Conservation (phyloP, 2,888 invertebrate genomes). For the Drosophila sordidapex region DNA sequence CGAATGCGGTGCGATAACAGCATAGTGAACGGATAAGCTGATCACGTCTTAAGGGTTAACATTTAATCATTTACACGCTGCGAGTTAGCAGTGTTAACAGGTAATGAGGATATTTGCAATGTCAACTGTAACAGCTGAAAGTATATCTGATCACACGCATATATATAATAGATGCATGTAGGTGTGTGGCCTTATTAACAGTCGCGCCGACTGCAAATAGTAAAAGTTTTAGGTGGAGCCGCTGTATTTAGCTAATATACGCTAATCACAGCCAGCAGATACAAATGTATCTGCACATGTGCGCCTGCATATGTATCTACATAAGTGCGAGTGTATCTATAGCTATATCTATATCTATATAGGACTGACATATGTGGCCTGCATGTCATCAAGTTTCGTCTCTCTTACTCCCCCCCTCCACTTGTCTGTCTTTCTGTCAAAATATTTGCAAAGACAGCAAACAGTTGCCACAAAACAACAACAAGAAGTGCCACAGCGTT, state of each 20-base stretch:
- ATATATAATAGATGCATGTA: neutral
- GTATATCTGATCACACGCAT: neutral
- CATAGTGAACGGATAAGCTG: no score
- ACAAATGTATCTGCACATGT: slow-evolving; percentile 21
- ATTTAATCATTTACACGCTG: neutral
- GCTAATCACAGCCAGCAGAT: slow-evolving; percentile 44
- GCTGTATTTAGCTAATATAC: slow-evolving; percentile 34
- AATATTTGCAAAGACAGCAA: slow-evolving; percentile 63
- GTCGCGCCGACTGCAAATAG: neutral
- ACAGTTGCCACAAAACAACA: slow-evolving; percentile 50
- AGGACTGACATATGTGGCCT: slow-evolving; percentile 54
- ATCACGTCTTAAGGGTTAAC: neutral
- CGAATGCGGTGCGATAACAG: no score
- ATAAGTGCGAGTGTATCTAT: neutral
- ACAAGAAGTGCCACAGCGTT: slow-evolving; percentile 15
- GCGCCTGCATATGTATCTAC: slow-evolving; percentile 5
- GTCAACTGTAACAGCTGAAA: neutral
- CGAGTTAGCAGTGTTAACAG: neutral
- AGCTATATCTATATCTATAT: slow-evolving; percentile 3
- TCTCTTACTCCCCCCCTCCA: neutral
- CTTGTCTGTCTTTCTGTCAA: slow-evolving; percentile 41
- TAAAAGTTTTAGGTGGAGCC: slow-evolving; percentile 39
- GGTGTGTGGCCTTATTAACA: slow-evolving; percentile 12
- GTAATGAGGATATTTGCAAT: no score
- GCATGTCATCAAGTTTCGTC: slow-evolving; percentile 57